Evolutionary conservation across 1,140 invertebrate genomes (phyloP).

Genomic region (Dufourea novaeangliae): DNA sequence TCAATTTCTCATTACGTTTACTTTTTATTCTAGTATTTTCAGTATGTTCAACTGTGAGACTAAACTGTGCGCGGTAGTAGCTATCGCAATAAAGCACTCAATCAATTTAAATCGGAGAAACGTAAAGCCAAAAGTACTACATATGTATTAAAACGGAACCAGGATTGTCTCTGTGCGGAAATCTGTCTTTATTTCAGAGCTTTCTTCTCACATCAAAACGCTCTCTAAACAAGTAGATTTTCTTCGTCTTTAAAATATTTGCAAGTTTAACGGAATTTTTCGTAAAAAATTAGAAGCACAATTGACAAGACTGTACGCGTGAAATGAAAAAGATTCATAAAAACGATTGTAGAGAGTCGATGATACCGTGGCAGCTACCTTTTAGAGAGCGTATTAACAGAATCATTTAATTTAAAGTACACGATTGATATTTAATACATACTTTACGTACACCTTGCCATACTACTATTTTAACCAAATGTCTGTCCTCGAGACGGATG

Average conservation of each 20-base stretch:
- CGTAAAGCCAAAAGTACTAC: background rate
- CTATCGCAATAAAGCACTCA: background rate
- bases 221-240: slow-evolving; percentile 55
- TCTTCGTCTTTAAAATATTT: no score
- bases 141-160: slow-evolving; percentile 31
- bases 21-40: no score
- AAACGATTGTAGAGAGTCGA: no score
- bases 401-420: slow-evolving; percentile 35
- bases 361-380: background rate
- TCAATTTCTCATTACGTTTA: background rate
- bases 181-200: slow-evolving; percentile 54
- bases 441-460: slow-evolving; percentile 48
- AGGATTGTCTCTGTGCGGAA: slow-evolving; percentile 33
- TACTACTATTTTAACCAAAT: slow-evolving; percentile 57
- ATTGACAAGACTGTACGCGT: no score
- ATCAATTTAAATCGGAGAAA: no score
- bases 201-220: slow-evolving; percentile 46
- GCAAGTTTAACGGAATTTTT: no score
- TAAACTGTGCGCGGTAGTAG: no score
- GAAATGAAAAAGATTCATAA: no score
- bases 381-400: slow-evolving; percentile 50
- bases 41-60: no score
- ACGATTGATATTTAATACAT: slow-evolving; percentile 30
- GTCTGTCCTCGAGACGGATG: slow-evolving; percentile 49
- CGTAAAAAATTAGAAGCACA: no score